Evolutionary conservation across 2,797 vertebrate species (phyloP), one percentile per base, ranked within the genome.

Genomic region (Cirrhinus molitorella): DNA sequence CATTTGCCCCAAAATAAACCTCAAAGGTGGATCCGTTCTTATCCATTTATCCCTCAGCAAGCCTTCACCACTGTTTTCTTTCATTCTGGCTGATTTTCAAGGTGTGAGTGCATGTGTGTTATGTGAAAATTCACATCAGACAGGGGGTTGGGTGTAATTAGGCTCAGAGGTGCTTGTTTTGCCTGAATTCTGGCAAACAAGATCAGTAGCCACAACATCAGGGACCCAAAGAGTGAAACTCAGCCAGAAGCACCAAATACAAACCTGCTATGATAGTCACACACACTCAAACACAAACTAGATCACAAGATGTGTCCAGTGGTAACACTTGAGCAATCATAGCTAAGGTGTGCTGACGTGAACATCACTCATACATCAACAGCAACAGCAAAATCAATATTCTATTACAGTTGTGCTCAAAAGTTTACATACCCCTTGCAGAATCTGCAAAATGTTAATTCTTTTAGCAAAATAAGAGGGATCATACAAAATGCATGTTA

Each of bases 111-210:
- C 19, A 7, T 55, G 25, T 40, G 23, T 63, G 66, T 37, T 63
- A n/a, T 23, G 61, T 31, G 25, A 23, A 71, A 55, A 55, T 28
- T 81, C 80, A 83, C 85, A 82, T 84, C 73, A 85, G 43, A 74
- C 53, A 65, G 25, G 31, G 79, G 19, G 45, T 47, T 77, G 66
- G 61, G 65, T 78, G 43, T 89, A 87, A 89, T 86, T 88, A 82
- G 81, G 79, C 87, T 87, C 88, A 77, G 79, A 85, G 79, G 81
- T 85, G 61, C 84, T 79, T 75, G 63, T 86, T 88, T 88, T 88
- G 78, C 77, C 75, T 81, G 83, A 66, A 85, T 82, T 75, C 80
- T 83, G 83, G 65, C 77, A 85, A 79, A 79, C 74, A 12, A 82
- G 57, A 80, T 76, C 55, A 83, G 53, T 25, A 77, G 45, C 49